Conservation (phyloP, 2,888 invertebrate species). For the Endomychus coccineus region DNA sequence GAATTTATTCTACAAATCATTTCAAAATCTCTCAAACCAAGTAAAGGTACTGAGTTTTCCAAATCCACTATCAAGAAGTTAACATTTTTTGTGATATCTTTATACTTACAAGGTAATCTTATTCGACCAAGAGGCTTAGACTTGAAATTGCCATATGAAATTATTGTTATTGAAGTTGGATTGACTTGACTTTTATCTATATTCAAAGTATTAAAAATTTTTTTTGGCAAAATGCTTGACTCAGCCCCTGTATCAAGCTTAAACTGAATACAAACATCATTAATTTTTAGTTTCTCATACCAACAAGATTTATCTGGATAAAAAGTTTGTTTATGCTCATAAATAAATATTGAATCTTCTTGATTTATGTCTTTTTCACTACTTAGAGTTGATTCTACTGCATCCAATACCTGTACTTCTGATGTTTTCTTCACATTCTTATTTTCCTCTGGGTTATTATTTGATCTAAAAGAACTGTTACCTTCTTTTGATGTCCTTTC, state of each 20-base stretch:
- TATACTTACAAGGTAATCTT: not conserved
- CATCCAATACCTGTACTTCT: no score
- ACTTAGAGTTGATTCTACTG: no score
- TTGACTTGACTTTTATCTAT: conserved; percentile 1
- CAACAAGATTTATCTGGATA: no score
- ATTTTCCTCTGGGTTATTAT: no score
- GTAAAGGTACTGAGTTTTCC: conserved; percentile 3
- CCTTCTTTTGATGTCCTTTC: no score
- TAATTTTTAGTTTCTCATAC: conserved; percentile 4
- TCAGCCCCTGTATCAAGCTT: conserved; percentile 12
- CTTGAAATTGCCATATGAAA: conserved; percentile 13
- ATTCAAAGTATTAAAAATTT: conserved; percentile 5
- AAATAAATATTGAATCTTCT: no score
- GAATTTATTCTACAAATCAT: conserved; percentile 1
- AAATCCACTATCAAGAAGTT: not conserved
- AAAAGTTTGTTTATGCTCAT: no score
- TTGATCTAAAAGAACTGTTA: no score
- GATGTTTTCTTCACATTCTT: no score
- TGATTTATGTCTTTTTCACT: no score
- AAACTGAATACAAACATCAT: conserved; percentile 6
- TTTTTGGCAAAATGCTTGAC: conserved; percentile 10
- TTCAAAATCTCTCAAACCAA: not conserved
- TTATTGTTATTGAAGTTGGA: conserved; percentile 4
- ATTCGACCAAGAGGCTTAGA: conserved; percentile 9
- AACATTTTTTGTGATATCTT: no score